These are phyloP conservation scores for Pandemis corylana DNA, from an alignment of 2,888 invertebrate species.

Conservation along the genomic window DNA sequence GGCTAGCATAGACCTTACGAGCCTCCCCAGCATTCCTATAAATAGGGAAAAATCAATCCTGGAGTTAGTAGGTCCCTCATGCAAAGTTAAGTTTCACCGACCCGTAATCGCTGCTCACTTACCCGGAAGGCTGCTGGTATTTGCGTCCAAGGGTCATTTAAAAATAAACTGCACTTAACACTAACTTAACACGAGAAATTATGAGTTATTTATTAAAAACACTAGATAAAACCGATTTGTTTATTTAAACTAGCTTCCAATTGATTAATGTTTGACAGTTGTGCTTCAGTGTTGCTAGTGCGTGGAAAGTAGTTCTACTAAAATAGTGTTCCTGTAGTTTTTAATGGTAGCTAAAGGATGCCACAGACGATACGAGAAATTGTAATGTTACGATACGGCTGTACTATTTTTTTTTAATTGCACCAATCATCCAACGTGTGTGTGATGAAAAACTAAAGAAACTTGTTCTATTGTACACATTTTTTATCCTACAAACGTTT, in stretches of 20 bases:
- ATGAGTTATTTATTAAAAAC: slow-evolving; percentile 24
- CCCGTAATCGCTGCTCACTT: slow-evolving; percentile 70
- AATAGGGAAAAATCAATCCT: slow-evolving; percentile 82
- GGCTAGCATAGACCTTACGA: slow-evolving; percentile 81
- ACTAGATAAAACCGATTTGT: slow-evolving; percentile 31
- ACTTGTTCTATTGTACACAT: too few species aligned
- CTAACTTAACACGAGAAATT: slow-evolving; percentile 14
- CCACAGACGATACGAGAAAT: too few species aligned
- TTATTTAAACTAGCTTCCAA: slow-evolving; percentile 35
- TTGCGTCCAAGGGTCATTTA: slow-evolving; percentile 83
- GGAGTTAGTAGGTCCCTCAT: slow-evolving; percentile 67
- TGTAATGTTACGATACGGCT: too few species aligned
- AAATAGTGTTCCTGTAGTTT: slow-evolving; percentile 4
- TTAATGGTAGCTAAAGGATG: too few species aligned
- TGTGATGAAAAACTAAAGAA: too few species aligned
- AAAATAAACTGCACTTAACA: slow-evolving; percentile 53
- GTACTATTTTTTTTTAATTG: too few species aligned
- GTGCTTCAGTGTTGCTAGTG: slow-evolving; percentile 23
- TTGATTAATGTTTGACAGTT: slow-evolving; percentile 39
- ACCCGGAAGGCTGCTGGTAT: slow-evolving; percentile 83
- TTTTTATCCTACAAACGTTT: too few species aligned
- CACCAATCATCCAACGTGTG: too few species aligned
- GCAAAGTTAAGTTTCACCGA: slow-evolving; percentile 69
- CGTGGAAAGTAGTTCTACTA: neutral
- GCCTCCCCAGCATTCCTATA: slow-evolving; percentile 84